Percentiles rank a stretch among this genome's conserved stretches.
These are phyloP conservation scores for Labroides dimidiatus DNA, from an alignment of 2,797 vertebrate genomes.

Conservation along the genomic window DNA sequence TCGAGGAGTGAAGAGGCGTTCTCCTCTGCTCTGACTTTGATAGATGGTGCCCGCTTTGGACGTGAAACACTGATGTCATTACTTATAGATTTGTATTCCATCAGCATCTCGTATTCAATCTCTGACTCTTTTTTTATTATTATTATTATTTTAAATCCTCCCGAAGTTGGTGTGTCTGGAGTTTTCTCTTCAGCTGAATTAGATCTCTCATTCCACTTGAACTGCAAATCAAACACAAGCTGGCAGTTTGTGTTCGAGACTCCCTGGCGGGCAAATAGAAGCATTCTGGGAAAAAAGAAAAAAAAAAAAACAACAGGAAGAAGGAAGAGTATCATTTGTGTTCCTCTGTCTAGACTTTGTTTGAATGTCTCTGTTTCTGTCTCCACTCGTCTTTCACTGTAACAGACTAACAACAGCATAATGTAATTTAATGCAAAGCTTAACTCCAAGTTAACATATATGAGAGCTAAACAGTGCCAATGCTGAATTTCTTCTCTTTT, in stretches of 20 bases:
- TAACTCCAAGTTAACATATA: conserved; percentile 55
- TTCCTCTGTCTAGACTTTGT: conserved; percentile 52
- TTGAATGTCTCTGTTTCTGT: conserved; percentile 26
- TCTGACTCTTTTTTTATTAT: conserved; percentile 28
- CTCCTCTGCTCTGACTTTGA: conserved; percentile 72
- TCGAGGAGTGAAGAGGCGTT: conserved; percentile 66
- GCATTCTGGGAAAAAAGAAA: background rate
- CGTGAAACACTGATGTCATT: conserved; percentile 67
- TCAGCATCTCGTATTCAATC: conserved; percentile 51
- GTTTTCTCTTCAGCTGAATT: conserved; percentile 59
- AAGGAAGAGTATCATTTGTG: conserved; percentile 48
- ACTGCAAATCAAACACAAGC: conserved; percentile 39
- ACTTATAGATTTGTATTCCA: conserved; percentile 66
- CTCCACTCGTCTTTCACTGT: conserved; percentile 9
- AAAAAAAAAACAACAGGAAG: conserved; percentile 10
- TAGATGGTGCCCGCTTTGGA: conserved; percentile 61
- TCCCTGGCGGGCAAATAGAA: conserved; percentile 4
- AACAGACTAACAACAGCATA: conserved; percentile 59
- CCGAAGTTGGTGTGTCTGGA: conserved; percentile 52
- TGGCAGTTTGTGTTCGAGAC: conserved; percentile 33
- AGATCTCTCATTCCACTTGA: conserved; percentile 48
- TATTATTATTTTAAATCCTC: conserved; percentile 4
- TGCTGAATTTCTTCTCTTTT: conserved; percentile 51
- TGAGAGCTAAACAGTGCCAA: conserved; percentile 33
- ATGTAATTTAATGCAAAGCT: conserved; percentile 54